Percentiles rank a stretch among this genome's conserved stretches.
Evolutionary conservation across 2,797 vertebrate species (phyloP).

Genomic region (Holocentrus rufus): DNA sequence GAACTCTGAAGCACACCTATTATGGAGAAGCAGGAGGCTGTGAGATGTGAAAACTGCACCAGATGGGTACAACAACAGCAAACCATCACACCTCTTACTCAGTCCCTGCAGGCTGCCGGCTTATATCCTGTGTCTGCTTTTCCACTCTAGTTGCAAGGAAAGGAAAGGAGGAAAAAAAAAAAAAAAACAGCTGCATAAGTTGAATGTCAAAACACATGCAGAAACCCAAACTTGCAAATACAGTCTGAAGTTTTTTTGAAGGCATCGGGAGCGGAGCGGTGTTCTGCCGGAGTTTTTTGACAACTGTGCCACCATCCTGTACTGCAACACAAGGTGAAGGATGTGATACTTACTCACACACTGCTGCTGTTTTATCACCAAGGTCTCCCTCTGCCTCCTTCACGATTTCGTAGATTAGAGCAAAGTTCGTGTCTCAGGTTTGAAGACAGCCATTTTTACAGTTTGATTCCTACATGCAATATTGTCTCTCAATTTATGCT

Average conservation of each 20-base stretch:
- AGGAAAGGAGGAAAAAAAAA: constrained; percentile 15
- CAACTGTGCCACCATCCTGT: neutral
- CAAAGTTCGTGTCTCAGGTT: constrained; percentile 3
- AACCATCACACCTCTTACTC: constrained; percentile 65
- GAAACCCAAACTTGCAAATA: neutral
- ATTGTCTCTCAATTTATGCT: constrained; percentile 54
- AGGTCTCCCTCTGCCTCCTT: neutral
- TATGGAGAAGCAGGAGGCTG: constrained; percentile 64
- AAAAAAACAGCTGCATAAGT: constrained; percentile 55
- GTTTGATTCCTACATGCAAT: constrained; percentile 20
- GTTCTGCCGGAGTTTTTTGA: constrained; percentile 35
- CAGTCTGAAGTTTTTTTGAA: constrained; percentile 19
- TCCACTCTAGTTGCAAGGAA: constrained; percentile 44
- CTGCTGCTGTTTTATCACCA: constrained; percentile 10
- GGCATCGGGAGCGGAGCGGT: neutral
- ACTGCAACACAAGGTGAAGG: constrained; percentile 3
- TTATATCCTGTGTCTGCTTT: constrained; percentile 62
- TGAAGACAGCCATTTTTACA: constrained; percentile 3
- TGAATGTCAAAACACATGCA: constrained; percentile 25
- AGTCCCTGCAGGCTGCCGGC: constrained; percentile 64
- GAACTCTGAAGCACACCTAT: constrained; percentile 67
- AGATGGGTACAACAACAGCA: constrained; percentile 68
- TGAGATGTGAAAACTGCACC: constrained; percentile 70
- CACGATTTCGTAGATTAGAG: neutral
- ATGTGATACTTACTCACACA: constrained; percentile 19